Base-by-base conservation (phyloP, 2,888 invertebrate species). In the Labia minor region DNA sequence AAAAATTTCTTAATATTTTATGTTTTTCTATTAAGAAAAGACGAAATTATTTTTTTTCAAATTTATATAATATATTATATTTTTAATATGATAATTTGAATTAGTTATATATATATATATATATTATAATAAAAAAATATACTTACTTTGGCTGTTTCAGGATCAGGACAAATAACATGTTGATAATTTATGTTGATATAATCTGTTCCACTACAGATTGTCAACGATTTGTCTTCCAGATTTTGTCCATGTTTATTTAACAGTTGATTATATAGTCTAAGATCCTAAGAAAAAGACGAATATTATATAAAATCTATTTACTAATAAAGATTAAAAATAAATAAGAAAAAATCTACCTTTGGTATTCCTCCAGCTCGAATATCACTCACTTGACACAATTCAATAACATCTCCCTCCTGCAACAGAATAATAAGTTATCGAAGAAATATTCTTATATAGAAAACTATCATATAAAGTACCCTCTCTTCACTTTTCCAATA, bases 121-220 rank as follows among this genome's bases (percentile, higher is more conserved):
- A n/a, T n/a, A n/a, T n/a, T n/a, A n/a, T n/a, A n/a, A n/a, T n/a
- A n/a, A n/a, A n/a, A n/a, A n/a, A n/a, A n/a, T n/a, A n/a, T n/a
- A 67, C 74, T 78, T 82, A 96, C 97, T 89, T 93, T 95, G 63
- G 98, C 97, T 19, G 90, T 92, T 71, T 89, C 90, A 18, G 90
- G 86, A 80, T 95, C 93, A 14, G 94, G 90, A 76, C 95, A 97
- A 70, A 98, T 91, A 73, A 99, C 90, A 78, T 96, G 96, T 75
- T 96, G 95, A 79, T 96, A 96, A 80, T 91, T 95, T 77, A 98
- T 95, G 80, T 97, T 98, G 77, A 99, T 99, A 79, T 99, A 92
- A 80, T 99, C 99, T 16, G 94, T 92, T 11, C 98, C 98, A 75
- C 95, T 95, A 80, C 98, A 98, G 75, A 99, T 93, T 69, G 97